Evolutionary conservation across 2,113 vertebrate species (phyloP).

Genomic region (Python bivittatus): DNA sequence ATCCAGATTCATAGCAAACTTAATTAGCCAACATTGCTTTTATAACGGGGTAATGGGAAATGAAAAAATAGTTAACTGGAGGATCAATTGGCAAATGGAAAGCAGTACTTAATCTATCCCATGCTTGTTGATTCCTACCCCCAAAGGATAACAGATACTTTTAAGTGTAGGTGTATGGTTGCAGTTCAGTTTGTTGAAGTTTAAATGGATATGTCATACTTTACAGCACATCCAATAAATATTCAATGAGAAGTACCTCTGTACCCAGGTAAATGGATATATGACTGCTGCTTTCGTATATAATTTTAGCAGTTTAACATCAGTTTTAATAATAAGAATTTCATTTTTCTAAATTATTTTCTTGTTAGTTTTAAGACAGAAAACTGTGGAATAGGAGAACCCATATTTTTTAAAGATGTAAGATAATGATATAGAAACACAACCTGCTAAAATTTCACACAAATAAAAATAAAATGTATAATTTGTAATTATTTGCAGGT

Average conservation of each 20-base stretch:
- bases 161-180: not conserved
- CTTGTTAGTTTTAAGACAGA: not conserved
- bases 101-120: not conserved
- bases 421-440: not conserved
- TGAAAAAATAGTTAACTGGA: not conserved
- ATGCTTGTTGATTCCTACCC: not conserved
- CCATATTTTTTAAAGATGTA: constrained; percentile 3
- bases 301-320: not conserved
- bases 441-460: constrained; percentile 6
- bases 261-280: not conserved
- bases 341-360: not conserved
- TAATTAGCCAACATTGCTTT: not conserved
- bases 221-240: not conserved
- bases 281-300: not conserved
- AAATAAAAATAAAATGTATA: not conserved
- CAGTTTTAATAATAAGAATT: not conserved
- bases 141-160: not conserved
- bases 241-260: not conserved
- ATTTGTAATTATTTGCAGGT: not conserved
- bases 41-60: not conserved
- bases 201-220: not conserved
- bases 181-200: not conserved
- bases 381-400: not conserved
- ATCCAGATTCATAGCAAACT: not conserved
- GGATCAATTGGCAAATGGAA: not conserved